Evolutionary conservation across 2,113 vertebrate genomes (phyloP).

Genomic region (Pao palembangensis): DNA sequence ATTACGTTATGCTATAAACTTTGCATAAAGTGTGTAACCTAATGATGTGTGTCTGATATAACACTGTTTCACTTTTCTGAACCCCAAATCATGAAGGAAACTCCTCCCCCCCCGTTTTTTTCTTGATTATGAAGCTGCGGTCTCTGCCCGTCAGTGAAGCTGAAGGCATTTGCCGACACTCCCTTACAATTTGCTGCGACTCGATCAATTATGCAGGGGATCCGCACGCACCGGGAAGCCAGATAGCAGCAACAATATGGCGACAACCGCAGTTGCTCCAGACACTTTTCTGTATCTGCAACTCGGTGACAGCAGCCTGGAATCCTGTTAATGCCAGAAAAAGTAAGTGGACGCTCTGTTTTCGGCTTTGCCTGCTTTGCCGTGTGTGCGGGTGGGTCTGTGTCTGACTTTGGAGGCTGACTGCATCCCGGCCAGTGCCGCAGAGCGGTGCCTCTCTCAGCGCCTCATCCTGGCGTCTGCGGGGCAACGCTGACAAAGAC

Average conservation of each 20-base stretch:
- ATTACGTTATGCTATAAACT: no score
- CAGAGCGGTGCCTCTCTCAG: conserved; percentile 78
- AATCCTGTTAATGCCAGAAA: conserved; percentile 77
- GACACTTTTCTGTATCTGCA: conserved; percentile 80
- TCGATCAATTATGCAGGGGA: conserved; percentile 88
- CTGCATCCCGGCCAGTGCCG: conserved; percentile 79
- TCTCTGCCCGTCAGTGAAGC: conserved; percentile 64
- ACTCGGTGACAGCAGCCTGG: conserved; percentile 75
- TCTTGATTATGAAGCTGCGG: conserved; percentile 66
- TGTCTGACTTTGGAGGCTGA: conserved; percentile 57
- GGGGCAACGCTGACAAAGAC: conserved; percentile 5
- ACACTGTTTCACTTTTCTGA: no score
- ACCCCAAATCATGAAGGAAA: no score
- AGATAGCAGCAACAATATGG: conserved; percentile 88
- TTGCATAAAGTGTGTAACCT: no score
- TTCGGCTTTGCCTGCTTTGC: conserved; percentile 39
- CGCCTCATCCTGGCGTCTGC: conserved; percentile 64
- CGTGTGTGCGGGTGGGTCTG: conserved; percentile 28
- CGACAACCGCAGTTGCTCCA: conserved; percentile 90
- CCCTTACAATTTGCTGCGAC: conserved; percentile 84
- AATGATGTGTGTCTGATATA: no score
- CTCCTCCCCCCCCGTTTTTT: no score
- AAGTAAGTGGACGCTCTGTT: conserved; percentile 75
- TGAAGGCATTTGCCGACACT: conserved; percentile 74
- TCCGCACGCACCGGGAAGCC: conserved; percentile 79